phyloP scores from a whole-genome alignment of 2,797 vertebrate genomes.

The Discoglossus pictus region DNA sequence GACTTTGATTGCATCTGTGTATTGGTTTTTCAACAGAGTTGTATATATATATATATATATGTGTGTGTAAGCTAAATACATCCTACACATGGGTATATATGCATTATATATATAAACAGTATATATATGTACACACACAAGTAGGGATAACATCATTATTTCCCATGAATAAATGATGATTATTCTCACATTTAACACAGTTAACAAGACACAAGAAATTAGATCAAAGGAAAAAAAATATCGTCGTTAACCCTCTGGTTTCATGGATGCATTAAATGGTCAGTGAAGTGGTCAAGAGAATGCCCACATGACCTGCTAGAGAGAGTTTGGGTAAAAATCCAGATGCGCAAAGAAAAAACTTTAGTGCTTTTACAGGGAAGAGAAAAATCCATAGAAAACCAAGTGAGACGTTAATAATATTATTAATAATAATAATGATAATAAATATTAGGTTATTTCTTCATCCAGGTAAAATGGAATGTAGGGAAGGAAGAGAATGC shows the following conservation, averaged over 20 bases:
- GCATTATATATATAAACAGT: no score
- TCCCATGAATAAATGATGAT: not conserved
- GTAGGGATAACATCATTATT: no score
- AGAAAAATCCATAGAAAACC: conserved; percentile 7
- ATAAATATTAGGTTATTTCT: conserved; percentile 23
- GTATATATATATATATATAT: no score
- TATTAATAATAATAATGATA: no score
- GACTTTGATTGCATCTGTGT: no score
- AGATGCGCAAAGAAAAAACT: conserved; percentile 6
- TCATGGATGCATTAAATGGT: conserved; percentile 10
- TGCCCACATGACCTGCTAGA: conserved; percentile 1
- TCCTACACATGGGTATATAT: no score
- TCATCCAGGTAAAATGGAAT: conserved; percentile 41
- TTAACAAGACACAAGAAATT: not conserved
- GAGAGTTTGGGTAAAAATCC: not conserved
- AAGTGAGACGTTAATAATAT: conserved; percentile 32
- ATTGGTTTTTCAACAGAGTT: no score
- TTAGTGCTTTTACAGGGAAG: conserved; percentile 13
- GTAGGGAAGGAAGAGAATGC: conserved; percentile 9
- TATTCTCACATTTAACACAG: conserved; percentile 7
- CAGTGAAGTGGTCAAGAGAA: not conserved
- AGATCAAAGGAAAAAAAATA: conserved; percentile 10
- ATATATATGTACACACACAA: no score
- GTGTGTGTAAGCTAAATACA: no score
- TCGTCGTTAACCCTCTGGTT: not conserved